Conservation (phyloP, 1,140 invertebrate genomes). For the Sarcophaga peregrina region DNA sequence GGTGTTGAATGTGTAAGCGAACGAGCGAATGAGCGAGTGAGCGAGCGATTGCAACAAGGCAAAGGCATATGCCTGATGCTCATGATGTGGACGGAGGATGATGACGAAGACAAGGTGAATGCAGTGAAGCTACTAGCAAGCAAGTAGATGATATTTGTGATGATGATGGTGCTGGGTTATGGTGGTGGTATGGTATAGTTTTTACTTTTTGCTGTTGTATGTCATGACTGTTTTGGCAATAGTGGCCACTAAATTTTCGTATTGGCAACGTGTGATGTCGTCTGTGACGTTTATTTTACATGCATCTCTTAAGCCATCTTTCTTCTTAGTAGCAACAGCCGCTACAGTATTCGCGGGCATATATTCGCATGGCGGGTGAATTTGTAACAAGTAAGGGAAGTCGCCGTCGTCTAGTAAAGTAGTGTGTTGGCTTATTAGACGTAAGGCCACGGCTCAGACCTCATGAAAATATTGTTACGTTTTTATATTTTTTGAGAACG, state of each 20-base stretch:
- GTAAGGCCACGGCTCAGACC: too few relatives aligned
- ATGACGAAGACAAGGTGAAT: not conserved
- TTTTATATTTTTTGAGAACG: too few relatives aligned
- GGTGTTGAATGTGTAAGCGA: not conserved
- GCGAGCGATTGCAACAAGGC: not conserved
- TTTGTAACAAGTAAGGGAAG: too few relatives aligned
- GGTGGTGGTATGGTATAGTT: not conserved
- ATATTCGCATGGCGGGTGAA: too few relatives aligned
- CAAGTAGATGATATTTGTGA: not conserved
- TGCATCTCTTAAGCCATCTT: constrained; percentile 33
- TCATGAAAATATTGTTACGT: too few relatives aligned
- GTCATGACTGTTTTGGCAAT: constrained; percentile 26
- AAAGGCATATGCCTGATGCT: not conserved
- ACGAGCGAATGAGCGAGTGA: not conserved
- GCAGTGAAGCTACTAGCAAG: not conserved
- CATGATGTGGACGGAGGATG: not conserved
- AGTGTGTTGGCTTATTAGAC: too few relatives aligned
- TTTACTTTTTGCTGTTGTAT: too few relatives aligned
- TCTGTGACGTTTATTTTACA: constrained; percentile 42
- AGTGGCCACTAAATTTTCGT: constrained; percentile 45
- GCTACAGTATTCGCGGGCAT: too few relatives aligned
- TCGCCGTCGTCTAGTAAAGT: too few relatives aligned
- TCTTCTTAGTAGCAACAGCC: not conserved
- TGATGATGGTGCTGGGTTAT: too few relatives aligned
- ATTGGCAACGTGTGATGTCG: constrained; percentile 47